Evolutionary conservation across 2,888 invertebrate genomes (phyloP).

Genomic region (Empis livida): DNA sequence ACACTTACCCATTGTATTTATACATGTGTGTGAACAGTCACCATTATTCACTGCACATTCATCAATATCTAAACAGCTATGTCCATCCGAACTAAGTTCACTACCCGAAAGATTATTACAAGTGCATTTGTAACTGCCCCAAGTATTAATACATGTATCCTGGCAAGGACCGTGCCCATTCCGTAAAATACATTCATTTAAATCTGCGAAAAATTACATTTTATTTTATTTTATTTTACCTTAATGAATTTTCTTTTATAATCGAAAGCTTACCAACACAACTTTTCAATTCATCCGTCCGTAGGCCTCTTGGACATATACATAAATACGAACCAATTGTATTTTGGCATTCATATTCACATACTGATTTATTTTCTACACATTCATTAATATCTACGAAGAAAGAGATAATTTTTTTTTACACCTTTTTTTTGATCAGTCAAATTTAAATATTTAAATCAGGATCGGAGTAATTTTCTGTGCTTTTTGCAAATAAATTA

Average conservation of each 20-base stretch:
- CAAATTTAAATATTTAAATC: no score
- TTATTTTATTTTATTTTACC: no score
- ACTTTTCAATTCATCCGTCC: conserved; percentile 23
- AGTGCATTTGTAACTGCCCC: conserved; percentile 43
- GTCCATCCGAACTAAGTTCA: conserved; percentile 39
- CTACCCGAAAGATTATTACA: conserved; percentile 42
- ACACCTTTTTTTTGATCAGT: no score
- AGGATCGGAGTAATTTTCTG: no score
- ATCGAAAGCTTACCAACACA: conserved; percentile 15
- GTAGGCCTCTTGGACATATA: conserved; percentile 35
- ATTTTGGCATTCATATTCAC: conserved; percentile 38
- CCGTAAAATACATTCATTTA: conserved; percentile 44
- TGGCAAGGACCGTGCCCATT: conserved; percentile 48
- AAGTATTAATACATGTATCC: conserved; percentile 42
- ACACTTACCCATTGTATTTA: conserved; percentile 13
- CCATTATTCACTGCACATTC: conserved; percentile 15
- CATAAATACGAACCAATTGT: conserved; percentile 39
- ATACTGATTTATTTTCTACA: conserved; percentile 32
- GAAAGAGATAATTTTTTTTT: no score
- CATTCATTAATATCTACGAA: conserved; percentile 41
- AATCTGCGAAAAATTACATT: conserved; percentile 25
- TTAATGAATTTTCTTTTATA: no score
- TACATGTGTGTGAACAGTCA: conserved; percentile 15
- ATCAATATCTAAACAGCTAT: conserved; percentile 32
- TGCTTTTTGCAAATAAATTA: no score